Evolutionary conservation across 2,888 invertebrate species (phyloP).

Genomic region (Drosophila mettleri): DNA sequence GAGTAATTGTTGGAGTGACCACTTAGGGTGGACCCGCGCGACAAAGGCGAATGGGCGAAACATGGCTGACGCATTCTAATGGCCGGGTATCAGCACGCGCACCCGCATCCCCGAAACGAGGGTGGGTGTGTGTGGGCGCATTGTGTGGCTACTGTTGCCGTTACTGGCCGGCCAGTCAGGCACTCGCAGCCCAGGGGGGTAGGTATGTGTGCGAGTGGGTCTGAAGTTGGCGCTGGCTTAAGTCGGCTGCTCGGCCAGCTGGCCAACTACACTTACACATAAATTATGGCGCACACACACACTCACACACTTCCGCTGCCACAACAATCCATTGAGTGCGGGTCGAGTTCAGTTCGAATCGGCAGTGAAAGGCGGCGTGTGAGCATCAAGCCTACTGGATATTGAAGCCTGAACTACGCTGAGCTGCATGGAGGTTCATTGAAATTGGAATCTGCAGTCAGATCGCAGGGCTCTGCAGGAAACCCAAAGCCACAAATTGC

Average conservation of each 20-base stretch:
- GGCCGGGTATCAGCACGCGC: slow-evolving; percentile 52
- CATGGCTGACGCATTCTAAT: slow-evolving; percentile 75
- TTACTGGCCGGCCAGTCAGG: slow-evolving; percentile 25
- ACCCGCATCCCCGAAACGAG: slow-evolving; percentile 27
- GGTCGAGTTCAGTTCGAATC: slow-evolving; percentile 34
- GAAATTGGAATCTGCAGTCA: slow-evolving; percentile 22
- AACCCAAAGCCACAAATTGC: slow-evolving; percentile 76
- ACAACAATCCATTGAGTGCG: slow-evolving; percentile 50
- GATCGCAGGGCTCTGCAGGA: slow-evolving; percentile 60
- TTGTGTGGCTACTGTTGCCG: slow-evolving; percentile 52
- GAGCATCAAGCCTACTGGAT: slow-evolving; percentile 57
- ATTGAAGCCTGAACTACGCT: slow-evolving; percentile 43
- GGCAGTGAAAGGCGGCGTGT: slow-evolving; percentile 70
- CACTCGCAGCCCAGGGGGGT: slow-evolving; percentile 24
- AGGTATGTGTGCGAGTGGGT: slow-evolving; percentile 32
- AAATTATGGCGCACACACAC: slow-evolving; percentile 63
- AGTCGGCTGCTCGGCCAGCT: slow-evolving; percentile 49
- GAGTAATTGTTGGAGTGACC: slow-evolving; percentile 25
- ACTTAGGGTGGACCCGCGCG: slow-evolving; percentile 29
- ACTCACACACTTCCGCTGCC: slow-evolving; percentile 54
- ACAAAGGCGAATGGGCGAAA: slow-evolving; percentile 48
- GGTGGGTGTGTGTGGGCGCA: slow-evolving; percentile 67
- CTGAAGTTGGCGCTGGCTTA: slow-evolving; percentile 34
- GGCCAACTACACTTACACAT: slow-evolving; percentile 59
- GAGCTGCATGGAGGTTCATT: slow-evolving; percentile 3